phyloP scores from a whole-genome alignment of 2,113 vertebrate genomes.

The Stigmatopora argus region DNA sequence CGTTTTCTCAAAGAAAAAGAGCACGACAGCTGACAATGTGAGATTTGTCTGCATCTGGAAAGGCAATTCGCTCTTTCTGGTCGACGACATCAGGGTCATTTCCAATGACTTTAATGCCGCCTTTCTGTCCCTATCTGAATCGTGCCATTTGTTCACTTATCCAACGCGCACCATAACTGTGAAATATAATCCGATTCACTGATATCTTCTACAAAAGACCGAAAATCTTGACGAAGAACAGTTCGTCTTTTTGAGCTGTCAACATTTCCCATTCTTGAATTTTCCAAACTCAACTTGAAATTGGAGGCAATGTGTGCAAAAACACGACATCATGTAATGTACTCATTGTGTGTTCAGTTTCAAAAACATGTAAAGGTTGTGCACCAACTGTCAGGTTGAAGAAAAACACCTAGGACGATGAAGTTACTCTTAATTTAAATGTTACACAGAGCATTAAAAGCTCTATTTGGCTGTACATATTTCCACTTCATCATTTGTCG shows the following conservation, averaged over 20 bases:
- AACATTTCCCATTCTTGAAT: too few relatives aligned
- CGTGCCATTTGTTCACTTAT: neutral
- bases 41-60: neutral
- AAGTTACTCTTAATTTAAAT: constrained; percentile 48
- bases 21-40: neutral
- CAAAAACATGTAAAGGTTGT: constrained; percentile 14
- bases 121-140: neutral
- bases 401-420: constrained; percentile 31
- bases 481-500: constrained; percentile 35
- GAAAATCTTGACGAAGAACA: neutral
- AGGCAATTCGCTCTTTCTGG: neutral
- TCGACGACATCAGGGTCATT: neutral
- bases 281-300: too few relatives aligned
- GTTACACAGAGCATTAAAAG: constrained; percentile 45
- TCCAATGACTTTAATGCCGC: neutral
- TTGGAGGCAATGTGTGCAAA: neutral
- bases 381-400: constrained; percentile 33
- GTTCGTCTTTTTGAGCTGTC: too few relatives aligned
- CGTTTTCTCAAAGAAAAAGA: neutral
- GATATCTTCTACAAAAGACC: neutral
- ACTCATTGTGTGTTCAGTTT: neutral
- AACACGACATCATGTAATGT: neutral
- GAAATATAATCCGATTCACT: neutral
- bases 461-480: constrained; percentile 38
- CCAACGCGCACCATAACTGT: neutral